Percentiles rank a stretch among this genome's conserved stretches.
phyloP scores from a whole-genome alignment of 2,797 vertebrate genomes.

The Megaceryle alcyon region DNA sequence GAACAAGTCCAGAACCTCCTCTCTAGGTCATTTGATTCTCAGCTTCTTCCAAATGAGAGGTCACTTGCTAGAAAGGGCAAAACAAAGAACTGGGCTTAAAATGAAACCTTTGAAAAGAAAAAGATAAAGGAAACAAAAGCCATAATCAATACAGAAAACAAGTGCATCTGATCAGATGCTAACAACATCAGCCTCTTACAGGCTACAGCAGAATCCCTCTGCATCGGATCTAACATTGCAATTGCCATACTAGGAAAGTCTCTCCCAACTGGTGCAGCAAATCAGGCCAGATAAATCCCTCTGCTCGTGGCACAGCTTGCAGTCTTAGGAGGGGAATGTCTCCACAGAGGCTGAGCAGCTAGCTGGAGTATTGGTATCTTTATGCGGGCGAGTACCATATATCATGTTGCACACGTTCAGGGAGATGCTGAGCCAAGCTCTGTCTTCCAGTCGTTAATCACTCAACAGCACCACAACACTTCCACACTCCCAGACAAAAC shows the following conservation, averaged over 20 bases:
- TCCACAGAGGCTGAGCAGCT: background rate
- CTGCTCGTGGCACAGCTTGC: conserved; percentile 38
- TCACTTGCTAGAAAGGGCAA: conserved; percentile 12
- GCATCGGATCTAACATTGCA: background rate
- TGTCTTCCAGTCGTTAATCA: background rate
- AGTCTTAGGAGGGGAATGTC: background rate
- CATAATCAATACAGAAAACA: conserved; percentile 70
- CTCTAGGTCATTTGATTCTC: conserved; percentile 5
- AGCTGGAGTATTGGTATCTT: conserved; percentile 21
- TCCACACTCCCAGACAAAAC: background rate
- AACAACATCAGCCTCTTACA: conserved; percentile 42
- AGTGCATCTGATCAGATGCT: conserved; percentile 56
- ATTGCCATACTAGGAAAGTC: conserved; percentile 22
- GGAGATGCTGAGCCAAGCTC: conserved; percentile 30
- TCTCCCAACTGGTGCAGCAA: conserved; percentile 44
- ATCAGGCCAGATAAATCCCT: conserved; percentile 28
- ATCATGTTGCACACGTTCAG: background rate
- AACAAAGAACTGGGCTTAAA: conserved; percentile 55
- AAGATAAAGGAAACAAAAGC: conserved; percentile 63
- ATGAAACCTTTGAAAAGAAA: conserved; percentile 53
- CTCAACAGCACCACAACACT: conserved; percentile 5
- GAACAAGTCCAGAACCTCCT: background rate
- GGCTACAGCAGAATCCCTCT: conserved; percentile 50
- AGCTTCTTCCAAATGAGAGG: conserved; percentile 59
- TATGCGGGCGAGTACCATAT: conserved; percentile 21